Percentiles rank a stretch among this genome's conserved stretches.
Conservation (phyloP, 2,888 invertebrate genomes). For the Allacma fusca region DNA sequence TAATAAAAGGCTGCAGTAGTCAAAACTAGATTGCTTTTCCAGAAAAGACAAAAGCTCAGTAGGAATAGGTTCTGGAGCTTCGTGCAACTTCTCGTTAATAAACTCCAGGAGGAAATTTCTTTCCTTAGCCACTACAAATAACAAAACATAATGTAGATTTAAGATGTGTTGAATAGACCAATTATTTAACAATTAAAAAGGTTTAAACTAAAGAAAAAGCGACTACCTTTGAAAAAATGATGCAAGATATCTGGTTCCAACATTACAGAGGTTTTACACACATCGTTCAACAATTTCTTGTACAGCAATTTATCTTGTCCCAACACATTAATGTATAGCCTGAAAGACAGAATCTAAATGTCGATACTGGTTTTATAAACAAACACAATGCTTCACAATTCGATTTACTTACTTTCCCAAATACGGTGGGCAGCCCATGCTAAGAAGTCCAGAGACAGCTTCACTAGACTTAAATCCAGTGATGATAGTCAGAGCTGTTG, state of each 20-base stretch:
- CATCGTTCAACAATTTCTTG: slow-evolving; percentile 44
- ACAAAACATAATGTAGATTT: no score
- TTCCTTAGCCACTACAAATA: slow-evolving; percentile 41
- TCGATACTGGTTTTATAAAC: no score
- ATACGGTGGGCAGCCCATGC: slow-evolving; percentile 52
- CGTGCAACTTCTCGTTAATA: slow-evolving; percentile 22
- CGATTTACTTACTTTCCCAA: slow-evolving; percentile 51
- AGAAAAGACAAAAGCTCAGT: slow-evolving; percentile 33
- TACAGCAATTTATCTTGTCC: slow-evolving; percentile 34
- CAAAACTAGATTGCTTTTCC: slow-evolving; percentile 28
- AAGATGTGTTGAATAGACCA: no score
- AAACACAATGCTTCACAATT: neutral
- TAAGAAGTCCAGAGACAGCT: slow-evolving; percentile 49
- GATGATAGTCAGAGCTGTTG: slow-evolving; percentile 52
- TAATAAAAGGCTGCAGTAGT: slow-evolving; percentile 30
- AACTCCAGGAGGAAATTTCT: slow-evolving; percentile 39
- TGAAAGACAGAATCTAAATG: no score
- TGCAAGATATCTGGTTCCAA: slow-evolving; percentile 66
- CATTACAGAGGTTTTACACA: slow-evolving; percentile 36
- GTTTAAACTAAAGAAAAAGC: no score
- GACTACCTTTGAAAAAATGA: slow-evolving; percentile 72
- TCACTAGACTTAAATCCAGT: slow-evolving; percentile 50
- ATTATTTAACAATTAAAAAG: no score
- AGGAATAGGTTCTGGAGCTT: slow-evolving; percentile 13
- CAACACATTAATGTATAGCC: slow-evolving; percentile 45